Evolutionary conservation across 2,797 vertebrate genomes (phyloP).

Genomic region (Chloroceryle inda): DNA sequence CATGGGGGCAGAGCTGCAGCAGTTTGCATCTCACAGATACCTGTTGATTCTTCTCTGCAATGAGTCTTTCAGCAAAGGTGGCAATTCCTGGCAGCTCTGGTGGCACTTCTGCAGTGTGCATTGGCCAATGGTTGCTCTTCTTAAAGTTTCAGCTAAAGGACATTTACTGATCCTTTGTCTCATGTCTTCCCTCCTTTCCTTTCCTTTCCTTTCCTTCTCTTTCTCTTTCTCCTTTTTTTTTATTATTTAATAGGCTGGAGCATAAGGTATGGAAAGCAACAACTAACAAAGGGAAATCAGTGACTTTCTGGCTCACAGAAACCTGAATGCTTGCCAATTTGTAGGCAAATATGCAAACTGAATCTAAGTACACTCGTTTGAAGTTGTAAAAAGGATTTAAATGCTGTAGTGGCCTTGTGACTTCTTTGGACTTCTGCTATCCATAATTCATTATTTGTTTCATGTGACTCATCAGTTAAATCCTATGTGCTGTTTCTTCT

Average conservation of each 20-base stretch:
- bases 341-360: slow-evolving; percentile 1
- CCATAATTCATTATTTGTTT: slow-evolving; percentile 40
- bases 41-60: background rate
- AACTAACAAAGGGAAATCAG: background rate
- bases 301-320: background rate
- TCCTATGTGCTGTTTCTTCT: background rate
- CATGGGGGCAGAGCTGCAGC: background rate
- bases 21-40: background rate
- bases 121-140: background rate
- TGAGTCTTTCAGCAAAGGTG: background rate
- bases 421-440: slow-evolving; percentile 14
- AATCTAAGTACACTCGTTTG: background rate
- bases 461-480: background rate
- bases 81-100: background rate
- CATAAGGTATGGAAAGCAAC: background rate
- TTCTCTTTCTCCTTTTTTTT: background rate
- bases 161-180: background rate
- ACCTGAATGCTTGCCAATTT: background rate
- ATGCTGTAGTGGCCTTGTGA: slow-evolving; percentile 5
- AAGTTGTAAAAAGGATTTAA: slow-evolving; percentile 44
- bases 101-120: accelerated
- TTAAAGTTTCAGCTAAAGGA: background rate
- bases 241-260: background rate
- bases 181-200: background rate
- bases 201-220: background rate